Base-by-base conservation (phyloP, 2,888 invertebrate species). In the Temnothorax unifasciatus region DNA sequence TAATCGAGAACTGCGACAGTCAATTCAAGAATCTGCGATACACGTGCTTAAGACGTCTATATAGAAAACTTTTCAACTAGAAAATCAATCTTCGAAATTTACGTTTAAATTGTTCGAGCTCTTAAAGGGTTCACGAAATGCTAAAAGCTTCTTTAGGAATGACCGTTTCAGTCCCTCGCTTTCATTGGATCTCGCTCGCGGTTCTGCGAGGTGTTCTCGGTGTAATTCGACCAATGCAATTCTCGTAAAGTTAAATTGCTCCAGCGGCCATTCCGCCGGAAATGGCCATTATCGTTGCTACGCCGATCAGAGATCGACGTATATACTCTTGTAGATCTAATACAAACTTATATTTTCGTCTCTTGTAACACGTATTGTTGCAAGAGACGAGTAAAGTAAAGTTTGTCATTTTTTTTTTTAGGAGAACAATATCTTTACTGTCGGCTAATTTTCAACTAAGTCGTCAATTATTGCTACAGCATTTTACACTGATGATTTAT, bases 231-330 rank as follows among this genome's bases (percentile, higher is more conserved):
- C 44, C 63, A 83, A 74, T 82, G 90, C 86, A 82, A 86, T 90
- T 90, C 89, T 86, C 89, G 86, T 90, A 90, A 90, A 90, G 84
- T 86, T 86, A 84, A 90, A 90, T 88, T 86, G 90, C 85, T 90
- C 83, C 83, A 85, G 86, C 77, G 85, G 83, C 82, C 79, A 82
- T 89, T 90, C 54, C 59, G 59, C 52, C 73, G 83, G 61, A 79
- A 86, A 84, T 61, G 85, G 81, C 63, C 71, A 74, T 71, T 59
- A 82, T 71, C 88, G 64, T 73, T 82, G 71, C 85, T 50, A 68
- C 69, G 73, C 76, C 86, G 81, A 86, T 89, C 90, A 88, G 85
- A 88, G 85, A 88, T 86, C 82, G 83, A 50, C 59, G 57, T 64
- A 59, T 52, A 73, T 76, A 52, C 69, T 66, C 71, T 82, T 47